Evolutionary conservation across 2,113 vertebrate species (phyloP).

Genomic region (Calypte anna): DNA sequence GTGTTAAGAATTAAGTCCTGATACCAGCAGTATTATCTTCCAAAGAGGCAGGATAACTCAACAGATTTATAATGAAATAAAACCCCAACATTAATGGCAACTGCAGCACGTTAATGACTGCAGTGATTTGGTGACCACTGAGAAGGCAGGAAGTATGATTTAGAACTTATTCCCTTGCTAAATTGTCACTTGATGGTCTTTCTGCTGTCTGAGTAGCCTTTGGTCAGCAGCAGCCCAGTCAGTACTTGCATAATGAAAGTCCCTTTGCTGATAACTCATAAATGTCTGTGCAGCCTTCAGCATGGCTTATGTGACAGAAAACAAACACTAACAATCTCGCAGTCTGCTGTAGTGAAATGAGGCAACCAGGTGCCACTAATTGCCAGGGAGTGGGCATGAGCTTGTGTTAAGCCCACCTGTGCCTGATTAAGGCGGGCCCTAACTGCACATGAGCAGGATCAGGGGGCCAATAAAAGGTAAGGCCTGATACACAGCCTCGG

Average conservation of each 20-base stretch:
- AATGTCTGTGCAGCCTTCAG: background rate
- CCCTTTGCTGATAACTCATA: background rate
- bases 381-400: too few species aligned
- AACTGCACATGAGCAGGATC: too few species aligned
- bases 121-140: background rate
- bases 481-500: too few species aligned
- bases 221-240: rapidly evolving
- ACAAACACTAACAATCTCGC: background rate
- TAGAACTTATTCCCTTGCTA: background rate
- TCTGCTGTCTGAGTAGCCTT: background rate
- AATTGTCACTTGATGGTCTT: background rate
- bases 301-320: rapidly evolving
- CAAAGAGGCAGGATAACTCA: background rate
- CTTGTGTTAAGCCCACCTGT: too few species aligned
- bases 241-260: background rate
- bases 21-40: background rate
- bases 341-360: too few species aligned
- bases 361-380: too few species aligned
- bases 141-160: background rate
- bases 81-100: background rate
- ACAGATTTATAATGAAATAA: background rate
- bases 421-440: too few species aligned
- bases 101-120: background rate
- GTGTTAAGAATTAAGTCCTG: background rate
- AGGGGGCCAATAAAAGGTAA: too few species aligned